Conservation (phyloP, 2,113 vertebrate genomes). For the Mustelus asterias region DNA sequence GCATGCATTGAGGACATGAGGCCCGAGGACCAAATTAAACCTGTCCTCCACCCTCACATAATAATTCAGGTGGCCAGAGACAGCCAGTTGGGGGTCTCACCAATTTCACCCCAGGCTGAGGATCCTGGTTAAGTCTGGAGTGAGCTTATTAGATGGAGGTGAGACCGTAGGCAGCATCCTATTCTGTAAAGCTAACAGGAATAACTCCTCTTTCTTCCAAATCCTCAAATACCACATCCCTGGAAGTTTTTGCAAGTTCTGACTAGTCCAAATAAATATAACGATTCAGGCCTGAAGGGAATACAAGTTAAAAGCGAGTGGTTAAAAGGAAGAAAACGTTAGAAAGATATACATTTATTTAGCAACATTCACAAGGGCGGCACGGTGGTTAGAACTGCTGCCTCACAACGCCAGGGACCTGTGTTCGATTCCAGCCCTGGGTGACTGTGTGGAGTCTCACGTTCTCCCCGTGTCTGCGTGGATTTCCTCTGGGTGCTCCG, state of each 20-base stretch:
- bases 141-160: background rate
- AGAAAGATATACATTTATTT: background rate
- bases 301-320: background rate
- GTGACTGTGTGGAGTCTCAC: no score
- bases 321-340: background rate
- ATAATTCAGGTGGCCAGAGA: background rate
- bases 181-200: background rate
- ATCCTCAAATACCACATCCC: background rate
- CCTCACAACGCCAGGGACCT: no score
- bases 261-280: constrained; percentile 5
- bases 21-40: background rate
- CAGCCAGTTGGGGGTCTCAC: background rate
- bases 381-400: no score
- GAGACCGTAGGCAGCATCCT: background rate
- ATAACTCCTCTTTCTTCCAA: background rate
- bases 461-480: no score
- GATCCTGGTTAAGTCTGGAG: background rate
- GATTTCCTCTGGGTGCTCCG: no score
- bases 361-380: background rate
- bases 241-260: constrained; percentile 17
- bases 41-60: background rate
- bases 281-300: background rate
- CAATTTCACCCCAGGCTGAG: background rate
- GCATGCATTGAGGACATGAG: background rate
- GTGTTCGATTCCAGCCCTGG: no score